Evolutionary conservation across 2,113 vertebrate species (phyloP).

Genomic region (Daubentonia madagascariensis): DNA sequence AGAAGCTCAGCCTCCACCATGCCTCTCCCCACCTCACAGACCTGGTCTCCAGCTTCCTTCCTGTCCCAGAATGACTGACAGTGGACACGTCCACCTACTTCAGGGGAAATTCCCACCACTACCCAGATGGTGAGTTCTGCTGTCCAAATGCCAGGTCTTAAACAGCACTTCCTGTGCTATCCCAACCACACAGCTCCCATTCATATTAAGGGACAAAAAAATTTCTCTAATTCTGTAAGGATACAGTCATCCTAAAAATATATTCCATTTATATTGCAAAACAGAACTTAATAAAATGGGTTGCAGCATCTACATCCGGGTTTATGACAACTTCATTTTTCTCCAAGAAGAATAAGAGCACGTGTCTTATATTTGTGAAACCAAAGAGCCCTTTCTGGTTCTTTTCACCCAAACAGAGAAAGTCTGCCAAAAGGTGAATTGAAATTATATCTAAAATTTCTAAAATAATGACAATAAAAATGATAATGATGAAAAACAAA

Average conservation of each 20-base stretch:
- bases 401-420: constrained; percentile 19
- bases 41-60: background rate
- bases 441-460: background rate
- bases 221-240: constrained; percentile 40
- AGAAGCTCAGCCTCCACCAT: background rate
- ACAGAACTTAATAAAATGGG: constrained; percentile 46
- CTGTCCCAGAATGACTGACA: background rate
- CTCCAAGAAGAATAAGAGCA: constrained; percentile 62
- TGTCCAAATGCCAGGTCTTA: background rate
- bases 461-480: background rate
- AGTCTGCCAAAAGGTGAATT: constrained; percentile 24
- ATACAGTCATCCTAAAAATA: constrained; percentile 20
- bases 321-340: constrained; percentile 54
- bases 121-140: background rate
- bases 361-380: constrained; percentile 58
- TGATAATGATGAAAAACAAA: background rate
- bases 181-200: background rate
- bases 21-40: background rate
- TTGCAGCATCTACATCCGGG: constrained; percentile 1
- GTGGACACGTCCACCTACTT: background rate
- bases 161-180: background rate
- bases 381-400: constrained; percentile 9
- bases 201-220: background rate
- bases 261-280: constrained; percentile 70
- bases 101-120: background rate